Evolutionary conservation across 2,113 vertebrate genomes (phyloP), one percentile per base, ranked within the genome.

Genomic region (Peromyscus polionotus): DNA sequence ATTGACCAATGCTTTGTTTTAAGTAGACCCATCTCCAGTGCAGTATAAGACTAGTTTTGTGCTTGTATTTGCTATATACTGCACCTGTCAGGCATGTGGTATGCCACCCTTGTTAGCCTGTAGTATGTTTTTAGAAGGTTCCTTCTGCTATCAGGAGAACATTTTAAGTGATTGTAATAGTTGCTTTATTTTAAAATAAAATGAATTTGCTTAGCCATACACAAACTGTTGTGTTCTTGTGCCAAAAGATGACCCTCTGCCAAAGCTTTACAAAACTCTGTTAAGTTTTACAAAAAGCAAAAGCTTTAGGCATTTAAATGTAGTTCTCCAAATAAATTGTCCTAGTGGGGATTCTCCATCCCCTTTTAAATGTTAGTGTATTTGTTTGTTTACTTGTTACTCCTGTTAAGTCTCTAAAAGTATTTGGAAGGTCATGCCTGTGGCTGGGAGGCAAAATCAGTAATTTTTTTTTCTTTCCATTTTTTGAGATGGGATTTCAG

Each of bases 181-280:
- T 92, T 92, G 12, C 17, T 72, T 73, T 65, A 95, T 96, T 95
- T 94, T 92, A 70, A 86, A 75, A 72, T 94, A 94, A 95, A 76
- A 73, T 96, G 72, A 84, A 81, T 93, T 92, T 95, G 33, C 95
- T 90, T 86, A 36, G 12, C 33, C 89, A 0, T 81, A 33, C 12
- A 57, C 63, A 51, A 20, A 61, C 8, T 76, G 13, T 91, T 48
- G 26, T 94, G 19, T 84, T 77, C 26, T 59, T 88, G 57, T 39
- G 31, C 26, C 68, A 63, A 68, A 91, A 36, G 77, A 73, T 83
- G 91, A 48, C 54, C 33, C 28, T 96, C 28, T 7, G 81, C 67
- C 57, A 59, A 9, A 90, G 16, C 9, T 54, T 54, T 54, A 54
- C 54, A 54, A 54, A 95, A 54, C 28, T 93, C 13, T 83, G 51